phyloP scores from a whole-genome alignment of 2,888 invertebrate species.

The Ophion costatus region DNA sequence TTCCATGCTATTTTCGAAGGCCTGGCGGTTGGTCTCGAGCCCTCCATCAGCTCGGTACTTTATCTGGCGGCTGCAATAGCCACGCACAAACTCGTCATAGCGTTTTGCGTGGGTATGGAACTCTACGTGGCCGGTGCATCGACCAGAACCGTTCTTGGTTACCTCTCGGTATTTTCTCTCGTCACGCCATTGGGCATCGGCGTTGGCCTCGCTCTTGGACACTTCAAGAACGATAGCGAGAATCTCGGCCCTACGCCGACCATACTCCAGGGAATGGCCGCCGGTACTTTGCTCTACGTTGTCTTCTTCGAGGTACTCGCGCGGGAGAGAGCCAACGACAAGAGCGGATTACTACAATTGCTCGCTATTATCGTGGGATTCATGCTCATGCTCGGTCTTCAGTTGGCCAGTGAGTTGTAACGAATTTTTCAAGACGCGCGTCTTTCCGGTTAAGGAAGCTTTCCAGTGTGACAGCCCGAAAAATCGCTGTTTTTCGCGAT shows the following conservation, averaged over 20 bases:
- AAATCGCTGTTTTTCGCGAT: too few species aligned
- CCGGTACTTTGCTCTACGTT: conserved; percentile 91
- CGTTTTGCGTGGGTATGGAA: conserved; percentile 88
- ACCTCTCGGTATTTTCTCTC: conserved; percentile 87
- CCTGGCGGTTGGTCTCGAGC: conserved; percentile 88
- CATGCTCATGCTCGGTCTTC: conserved; percentile 85
- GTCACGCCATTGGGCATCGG: conserved; percentile 89
- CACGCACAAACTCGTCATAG: conserved; percentile 88
- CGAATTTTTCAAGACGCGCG: neutral
- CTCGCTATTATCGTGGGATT: conserved; percentile 86
- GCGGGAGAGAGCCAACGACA: conserved; percentile 87
- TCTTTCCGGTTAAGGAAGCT: neutral
- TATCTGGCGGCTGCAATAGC: conserved; percentile 87
- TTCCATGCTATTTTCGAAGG: conserved; percentile 90
- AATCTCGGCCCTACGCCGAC: conserved; percentile 84
- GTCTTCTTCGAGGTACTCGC: conserved; percentile 93
- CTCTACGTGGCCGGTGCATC: conserved; percentile 84
- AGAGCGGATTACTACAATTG: conserved; percentile 86
- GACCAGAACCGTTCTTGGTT: conserved; percentile 85
- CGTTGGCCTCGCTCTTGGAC: conserved; percentile 85
- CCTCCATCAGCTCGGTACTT: conserved; percentile 83
- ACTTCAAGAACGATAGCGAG: conserved; percentile 82
- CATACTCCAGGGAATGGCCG: conserved; percentile 89
- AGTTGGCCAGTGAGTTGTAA: conserved; percentile 80
- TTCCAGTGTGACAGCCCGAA: too few species aligned